A percentile compares a stretch with the other conserved stretches of the same genome.
These are phyloP conservation scores for Neosilurus hyrtlii DNA, from an alignment of 2,797 vertebrate genomes.

Conservation along the genomic window DNA sequence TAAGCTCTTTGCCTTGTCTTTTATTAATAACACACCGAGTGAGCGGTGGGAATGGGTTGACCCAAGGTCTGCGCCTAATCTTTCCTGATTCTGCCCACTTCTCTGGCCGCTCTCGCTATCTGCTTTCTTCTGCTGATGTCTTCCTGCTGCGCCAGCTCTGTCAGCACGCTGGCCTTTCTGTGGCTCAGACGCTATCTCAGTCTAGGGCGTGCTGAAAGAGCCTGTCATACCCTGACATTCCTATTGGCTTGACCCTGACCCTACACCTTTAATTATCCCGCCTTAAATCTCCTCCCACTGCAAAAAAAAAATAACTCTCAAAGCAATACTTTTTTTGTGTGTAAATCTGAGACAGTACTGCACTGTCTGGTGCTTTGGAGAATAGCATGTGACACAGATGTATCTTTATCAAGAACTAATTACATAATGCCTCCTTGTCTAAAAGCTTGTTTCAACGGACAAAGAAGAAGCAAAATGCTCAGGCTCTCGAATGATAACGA, in stretches of 20 bases:
- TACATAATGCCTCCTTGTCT: slow-evolving; percentile 53
- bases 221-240: slow-evolving; percentile 77
- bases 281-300: slow-evolving; percentile 42
- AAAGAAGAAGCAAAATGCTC: slow-evolving; percentile 48
- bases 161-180: slow-evolving; percentile 78
- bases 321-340: not conserved
- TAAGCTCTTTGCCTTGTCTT: slow-evolving; percentile 84
- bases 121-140: slow-evolving; percentile 92
- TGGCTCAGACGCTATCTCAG: slow-evolving; percentile 63
- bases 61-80: slow-evolving; percentile 92
- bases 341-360: slow-evolving; percentile 46
- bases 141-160: slow-evolving; percentile 96
- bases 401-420: slow-evolving; percentile 58
- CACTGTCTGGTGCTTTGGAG: slow-evolving; percentile 51
- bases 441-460: slow-evolving; percentile 38
- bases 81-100: slow-evolving; percentile 82
- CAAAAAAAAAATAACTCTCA: not conserved
- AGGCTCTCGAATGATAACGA: slow-evolving; percentile 34
- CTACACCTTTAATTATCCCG: slow-evolving; percentile 56
- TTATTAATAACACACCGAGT: slow-evolving; percentile 89
- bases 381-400: slow-evolving; percentile 60
- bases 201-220: slow-evolving; percentile 73
- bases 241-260: slow-evolving; percentile 71
- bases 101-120: slow-evolving; percentile 77
- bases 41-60: slow-evolving; percentile 88